Conservation (phyloP, 2,888 invertebrate genomes). For the Eupsilia transversa region DNA sequence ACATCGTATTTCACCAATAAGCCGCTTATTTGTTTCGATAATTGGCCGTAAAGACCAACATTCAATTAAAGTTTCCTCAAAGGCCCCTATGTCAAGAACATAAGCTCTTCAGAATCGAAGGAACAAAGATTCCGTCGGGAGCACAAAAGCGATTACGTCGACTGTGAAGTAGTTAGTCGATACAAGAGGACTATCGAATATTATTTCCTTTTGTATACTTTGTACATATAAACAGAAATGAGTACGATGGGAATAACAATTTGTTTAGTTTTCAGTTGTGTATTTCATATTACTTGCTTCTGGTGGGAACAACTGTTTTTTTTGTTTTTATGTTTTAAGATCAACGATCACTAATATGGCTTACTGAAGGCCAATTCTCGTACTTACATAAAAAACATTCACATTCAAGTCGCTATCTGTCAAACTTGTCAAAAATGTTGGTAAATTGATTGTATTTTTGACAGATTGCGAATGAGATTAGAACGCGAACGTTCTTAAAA, state of each 20-base stretch:
- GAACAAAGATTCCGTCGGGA: not conserved
- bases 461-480: no score
- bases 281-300: not conserved
- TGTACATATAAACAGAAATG: not conserved
- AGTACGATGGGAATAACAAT: not conserved
- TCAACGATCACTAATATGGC: no score
- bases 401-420: no score
- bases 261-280: constrained; percentile 2
- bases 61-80: constrained; percentile 1
- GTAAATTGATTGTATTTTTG: no score
- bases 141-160: not conserved
- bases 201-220: constrained; percentile 7
- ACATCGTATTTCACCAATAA: not conserved
- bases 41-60: not conserved
- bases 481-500: no score
- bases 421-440: no score
- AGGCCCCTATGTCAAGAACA: not conserved
- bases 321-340: not conserved
- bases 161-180: not conserved
- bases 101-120: not conserved
- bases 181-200: not conserved
- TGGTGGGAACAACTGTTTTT: not conserved
- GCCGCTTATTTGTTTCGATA: not conserved
- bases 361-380: no score
- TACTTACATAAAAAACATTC: no score